Conservation (phyloP, 2,888 invertebrate species). For the Drosophila atripex region DNA sequence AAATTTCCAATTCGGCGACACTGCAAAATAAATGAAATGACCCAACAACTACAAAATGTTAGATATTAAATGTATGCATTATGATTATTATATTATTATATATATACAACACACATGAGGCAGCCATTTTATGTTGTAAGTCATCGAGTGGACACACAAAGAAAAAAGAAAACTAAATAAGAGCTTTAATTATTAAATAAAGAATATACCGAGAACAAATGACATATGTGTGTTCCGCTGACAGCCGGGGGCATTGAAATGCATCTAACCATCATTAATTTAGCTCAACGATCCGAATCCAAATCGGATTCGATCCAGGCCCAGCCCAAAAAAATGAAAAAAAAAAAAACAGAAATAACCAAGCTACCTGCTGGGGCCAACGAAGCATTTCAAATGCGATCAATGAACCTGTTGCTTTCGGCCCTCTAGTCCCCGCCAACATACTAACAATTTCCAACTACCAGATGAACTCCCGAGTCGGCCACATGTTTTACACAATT, state of each 20-base stretch:
- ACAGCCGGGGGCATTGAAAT: conserved; percentile 57
- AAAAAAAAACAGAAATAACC: not conserved
- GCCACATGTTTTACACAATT: conserved; percentile 62
- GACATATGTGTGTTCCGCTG: conserved; percentile 50
- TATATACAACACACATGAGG: conserved; percentile 27
- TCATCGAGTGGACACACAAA: conserved; percentile 42
- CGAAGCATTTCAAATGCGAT: conserved; percentile 75
- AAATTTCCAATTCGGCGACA: conserved; percentile 53
- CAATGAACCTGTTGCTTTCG: conserved; percentile 69
- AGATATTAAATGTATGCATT: conserved; percentile 47
- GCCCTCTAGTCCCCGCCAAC: conserved; percentile 23
- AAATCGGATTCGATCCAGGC: conserved; percentile 22
- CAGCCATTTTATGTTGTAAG: conserved; percentile 69
- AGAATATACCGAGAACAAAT: conserved; percentile 68
- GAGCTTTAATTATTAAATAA: conserved; percentile 80
- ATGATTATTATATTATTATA: conserved; percentile 33
- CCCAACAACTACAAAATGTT: conserved; percentile 3
- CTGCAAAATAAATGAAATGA: conserved; percentile 3
- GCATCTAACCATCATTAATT: conserved; percentile 68
- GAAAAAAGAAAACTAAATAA: conserved; percentile 71
- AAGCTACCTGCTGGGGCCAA: conserved; percentile 44
- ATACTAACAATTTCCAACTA: conserved; percentile 6
- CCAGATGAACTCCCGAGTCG: conserved; percentile 20
- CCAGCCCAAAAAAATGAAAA: conserved; percentile 15
- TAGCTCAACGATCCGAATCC: conserved; percentile 38